Conservation (phyloP, 2,113 vertebrate genomes). For the Platichthys flesus region DNA sequence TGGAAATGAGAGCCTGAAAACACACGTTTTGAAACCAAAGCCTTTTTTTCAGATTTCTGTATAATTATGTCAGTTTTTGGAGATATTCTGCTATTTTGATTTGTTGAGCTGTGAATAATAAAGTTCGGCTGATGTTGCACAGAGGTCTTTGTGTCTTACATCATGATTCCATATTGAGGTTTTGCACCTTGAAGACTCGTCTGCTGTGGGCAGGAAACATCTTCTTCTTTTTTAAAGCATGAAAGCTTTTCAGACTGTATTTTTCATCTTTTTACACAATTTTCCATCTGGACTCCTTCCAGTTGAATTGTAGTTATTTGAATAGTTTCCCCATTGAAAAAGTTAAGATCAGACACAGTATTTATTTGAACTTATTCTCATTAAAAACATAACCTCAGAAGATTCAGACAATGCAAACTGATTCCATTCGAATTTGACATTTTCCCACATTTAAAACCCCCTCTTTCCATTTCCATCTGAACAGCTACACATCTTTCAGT, state of each 20-base stretch:
- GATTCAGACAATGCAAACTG: too few species aligned
- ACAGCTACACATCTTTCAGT: too few species aligned
- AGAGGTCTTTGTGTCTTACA: neutral
- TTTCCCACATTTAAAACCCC: too few species aligned
- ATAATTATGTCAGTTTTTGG: neutral
- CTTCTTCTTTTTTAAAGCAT: too few species aligned
- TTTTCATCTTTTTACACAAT: neutral
- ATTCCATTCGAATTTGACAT: too few species aligned
- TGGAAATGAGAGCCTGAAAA: conserved; percentile 26
- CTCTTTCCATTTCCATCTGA: too few species aligned
- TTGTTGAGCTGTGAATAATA: too few species aligned
- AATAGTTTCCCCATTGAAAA: too few species aligned
- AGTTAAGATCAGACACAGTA: too few species aligned
- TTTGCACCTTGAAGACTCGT: neutral
- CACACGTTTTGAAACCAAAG: conserved; percentile 18
- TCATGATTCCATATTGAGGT: neutral
- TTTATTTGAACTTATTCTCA: too few species aligned
- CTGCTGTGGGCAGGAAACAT: neutral
- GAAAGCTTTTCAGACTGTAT: neutral
- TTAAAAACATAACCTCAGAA: too few species aligned
- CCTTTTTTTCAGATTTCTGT: neutral
- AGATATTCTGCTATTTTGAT: too few species aligned
- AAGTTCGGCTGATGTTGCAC: neutral
- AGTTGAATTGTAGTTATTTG: neutral
- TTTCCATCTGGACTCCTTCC: neutral